Evolutionary conservation across 2,113 vertebrate species (phyloP).

Genomic region (Peucedramus taeniatus): DNA sequence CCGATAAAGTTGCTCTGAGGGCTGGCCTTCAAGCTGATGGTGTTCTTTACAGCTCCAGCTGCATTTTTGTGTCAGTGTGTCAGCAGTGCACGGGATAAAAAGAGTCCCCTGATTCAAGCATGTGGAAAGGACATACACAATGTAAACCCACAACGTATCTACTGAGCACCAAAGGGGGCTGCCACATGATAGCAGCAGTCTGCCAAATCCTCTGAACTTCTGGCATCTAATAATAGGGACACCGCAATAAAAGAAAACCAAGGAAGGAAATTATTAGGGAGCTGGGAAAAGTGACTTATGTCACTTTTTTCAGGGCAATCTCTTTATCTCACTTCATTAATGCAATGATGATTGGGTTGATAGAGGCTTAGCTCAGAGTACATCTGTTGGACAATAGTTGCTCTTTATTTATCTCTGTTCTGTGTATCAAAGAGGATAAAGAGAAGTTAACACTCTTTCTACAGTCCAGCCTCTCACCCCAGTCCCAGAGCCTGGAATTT

Average conservation of each 20-base stretch:
- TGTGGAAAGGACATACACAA: constrained; percentile 33
- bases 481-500: constrained; percentile 3
- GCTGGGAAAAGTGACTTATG: constrained; percentile 20
- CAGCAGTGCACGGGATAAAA: background rate
- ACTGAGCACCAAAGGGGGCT: background rate
- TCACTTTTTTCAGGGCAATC: background rate
- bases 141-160: constrained; percentile 49
- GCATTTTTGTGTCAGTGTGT: background rate
- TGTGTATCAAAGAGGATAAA: background rate
- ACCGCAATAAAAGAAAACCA: constrained; percentile 8
- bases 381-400: constrained; percentile 29
- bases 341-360: background rate
- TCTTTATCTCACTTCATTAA: constrained; percentile 19
- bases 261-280: constrained; percentile 48
- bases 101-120: constrained; percentile 9
- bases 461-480: constrained; percentile 24
- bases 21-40: background rate
- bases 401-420: constrained; percentile 17
- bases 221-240: constrained; percentile 29
- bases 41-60: constrained; percentile 22
- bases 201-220: constrained; percentile 56
- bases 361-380: background rate
- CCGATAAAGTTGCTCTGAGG: background rate
- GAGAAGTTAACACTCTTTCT: constrained; percentile 26
- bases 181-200: constrained; percentile 44